Base-by-base conservation (phyloP, 1,140 invertebrate species). In the Microplitis demolitor region DNA sequence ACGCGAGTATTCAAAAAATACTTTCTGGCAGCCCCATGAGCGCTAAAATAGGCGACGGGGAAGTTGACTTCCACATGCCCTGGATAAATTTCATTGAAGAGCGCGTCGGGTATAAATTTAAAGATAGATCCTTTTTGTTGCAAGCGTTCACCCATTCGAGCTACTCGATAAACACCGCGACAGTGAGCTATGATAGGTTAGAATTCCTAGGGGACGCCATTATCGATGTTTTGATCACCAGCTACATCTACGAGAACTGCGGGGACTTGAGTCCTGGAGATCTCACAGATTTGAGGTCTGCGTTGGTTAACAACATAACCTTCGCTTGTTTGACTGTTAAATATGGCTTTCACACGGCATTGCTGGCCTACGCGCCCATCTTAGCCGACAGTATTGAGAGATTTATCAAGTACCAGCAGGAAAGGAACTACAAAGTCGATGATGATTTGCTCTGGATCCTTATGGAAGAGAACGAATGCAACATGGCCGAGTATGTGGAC, bases 121-220 rank as follows among this genome's bases (percentile, higher is more conserved):
- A 88, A 0, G 90, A 94, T 80, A 88, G 88, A 16, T 80, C 83
- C 0, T 87, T 71, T 50, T 14, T 68, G 8, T 33, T 95, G 35
- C 92, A 98, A 90, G 94, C 97, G 0, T 90, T 99, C 75, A 97
- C 96, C 0, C 97, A 99, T 88, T 92, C 97, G 0, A 97, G 96
- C 0, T 98, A 94, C 87, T 91, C 92, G 60, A 91, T 91, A 8
- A 98, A 98, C 84, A 89, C 90, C 4, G 83, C 95, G 16, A 98
- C 96, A 0, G 92, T 94, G 76, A 97, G 95, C 81, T 99, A 99
- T 86, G 96, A 99, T 83, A 89, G 97, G 60, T 84, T 99, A 6
- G 97, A 99, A 85, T 99, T 99, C 84, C 88, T 99, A 4, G 97
- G 97, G 31, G 97, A 99, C 89, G 97, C 97, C 4, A 92, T 99